Conservation (phyloP, 2,113 vertebrate species). For the Dendrocopos noguchii region DNA sequence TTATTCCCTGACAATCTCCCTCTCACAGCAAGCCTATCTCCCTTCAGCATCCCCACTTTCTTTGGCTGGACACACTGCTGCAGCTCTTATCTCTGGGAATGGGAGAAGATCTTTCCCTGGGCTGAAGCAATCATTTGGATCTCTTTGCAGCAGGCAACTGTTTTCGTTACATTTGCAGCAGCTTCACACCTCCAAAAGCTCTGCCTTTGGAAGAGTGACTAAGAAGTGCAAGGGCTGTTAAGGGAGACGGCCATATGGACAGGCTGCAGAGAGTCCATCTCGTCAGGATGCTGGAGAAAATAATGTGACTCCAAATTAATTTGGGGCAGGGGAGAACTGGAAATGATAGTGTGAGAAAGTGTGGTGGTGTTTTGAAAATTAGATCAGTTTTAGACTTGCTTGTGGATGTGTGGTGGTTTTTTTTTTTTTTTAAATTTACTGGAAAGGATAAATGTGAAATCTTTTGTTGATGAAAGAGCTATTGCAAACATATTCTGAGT, state of each 20-base stretch:
- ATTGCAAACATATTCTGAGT: not conserved
- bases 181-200: not conserved
- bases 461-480: not conserved
- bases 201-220: not conserved
- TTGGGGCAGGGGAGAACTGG: not conserved
- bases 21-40: conserved; percentile 39
- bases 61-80: conserved; percentile 52
- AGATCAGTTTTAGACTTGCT: not conserved
- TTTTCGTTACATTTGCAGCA: not conserved
- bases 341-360: not conserved
- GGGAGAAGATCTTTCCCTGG: conserved; percentile 37
- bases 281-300: not conserved
- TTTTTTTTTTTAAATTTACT: not conserved
- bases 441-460: not conserved
- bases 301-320: not conserved
- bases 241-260: not conserved
- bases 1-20: conserved; percentile 23
- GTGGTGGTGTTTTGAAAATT: not conserved
- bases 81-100: conserved; percentile 13
- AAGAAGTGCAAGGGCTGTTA: conserved; percentile 10
- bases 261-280: not conserved
- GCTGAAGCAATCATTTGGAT: conserved; percentile 33
- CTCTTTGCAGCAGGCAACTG: not conserved
- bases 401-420: not conserved
- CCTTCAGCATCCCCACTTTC: conserved; percentile 25